A percentile compares a stretch with the other conserved stretches of the same genome.
Conservation (phyloP, 2,888 invertebrate species). For the Ischnura elegans region DNA sequence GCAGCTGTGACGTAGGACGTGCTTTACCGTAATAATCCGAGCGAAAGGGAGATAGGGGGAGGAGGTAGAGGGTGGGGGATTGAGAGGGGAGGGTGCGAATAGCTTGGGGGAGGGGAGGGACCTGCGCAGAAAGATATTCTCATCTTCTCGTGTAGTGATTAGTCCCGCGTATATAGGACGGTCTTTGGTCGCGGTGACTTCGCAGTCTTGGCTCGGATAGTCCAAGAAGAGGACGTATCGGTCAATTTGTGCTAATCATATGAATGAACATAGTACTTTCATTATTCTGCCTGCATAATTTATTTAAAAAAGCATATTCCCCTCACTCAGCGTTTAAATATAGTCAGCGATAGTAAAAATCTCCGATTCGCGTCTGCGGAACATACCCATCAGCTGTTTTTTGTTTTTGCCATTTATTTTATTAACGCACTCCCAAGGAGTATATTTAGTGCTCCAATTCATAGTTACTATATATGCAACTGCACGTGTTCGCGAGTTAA, state of each 20-base stretch:
- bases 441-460: no score
- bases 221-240: not conserved
- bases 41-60: not conserved
- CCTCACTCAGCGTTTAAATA: no score
- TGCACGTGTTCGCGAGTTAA: no score
- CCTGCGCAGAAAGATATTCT: not conserved
- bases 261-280: not conserved
- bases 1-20: slow-evolving; percentile 62
- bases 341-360: no score
- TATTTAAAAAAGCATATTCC: no score
- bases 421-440: no score
- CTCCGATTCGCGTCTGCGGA: no score
- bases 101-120: not conserved
- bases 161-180: slow-evolving; percentile 16
- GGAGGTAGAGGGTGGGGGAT: not conserved
- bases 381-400: no score
- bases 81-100: not conserved
- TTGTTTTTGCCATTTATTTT: no score
- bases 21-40: slow-evolving; percentile 64
- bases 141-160: not conserved
- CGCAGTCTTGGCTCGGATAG: slow-evolving; percentile 27
- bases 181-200: not conserved
- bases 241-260: not conserved
- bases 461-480: no score
- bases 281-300: no score